These are phyloP conservation scores for Columba guinea DNA, from an alignment of 2,797 vertebrate genomes.

Conservation along the genomic window DNA sequence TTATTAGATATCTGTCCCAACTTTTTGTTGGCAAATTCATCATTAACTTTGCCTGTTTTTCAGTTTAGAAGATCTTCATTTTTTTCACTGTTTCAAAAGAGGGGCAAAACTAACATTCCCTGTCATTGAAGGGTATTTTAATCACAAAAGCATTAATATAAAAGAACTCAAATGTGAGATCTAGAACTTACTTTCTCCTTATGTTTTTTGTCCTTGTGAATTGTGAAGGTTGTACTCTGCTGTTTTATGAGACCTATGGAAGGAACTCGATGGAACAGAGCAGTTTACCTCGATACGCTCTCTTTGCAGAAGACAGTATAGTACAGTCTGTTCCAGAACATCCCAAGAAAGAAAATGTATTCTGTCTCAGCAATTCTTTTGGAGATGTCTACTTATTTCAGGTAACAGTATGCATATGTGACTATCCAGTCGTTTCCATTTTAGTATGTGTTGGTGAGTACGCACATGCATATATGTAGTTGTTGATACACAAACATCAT, in stretches of 20 bases:
- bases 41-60: neutral
- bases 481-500: neutral
- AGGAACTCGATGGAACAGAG: slow-evolving; percentile 86
- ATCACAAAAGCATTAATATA: neutral
- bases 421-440: neutral
- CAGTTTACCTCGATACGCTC: slow-evolving; percentile 84
- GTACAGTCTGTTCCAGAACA: slow-evolving; percentile 94
- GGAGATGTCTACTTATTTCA: slow-evolving; percentile 95
- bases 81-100: neutral
- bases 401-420: slow-evolving; percentile 67
- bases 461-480: rapidly evolving
- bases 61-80: neutral
- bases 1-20: neutral
- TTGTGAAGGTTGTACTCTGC: slow-evolving; percentile 86
- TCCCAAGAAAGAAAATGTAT: slow-evolving; percentile 94
- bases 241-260: slow-evolving; percentile 92
- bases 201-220: neutral
- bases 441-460: neutral
- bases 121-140: neutral
- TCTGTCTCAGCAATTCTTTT: slow-evolving; percentile 95
- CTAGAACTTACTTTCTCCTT: neutral
- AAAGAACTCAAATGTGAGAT: neutral
- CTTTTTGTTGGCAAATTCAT: neutral
- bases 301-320: slow-evolving; percentile 91
- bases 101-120: neutral